Base-by-base conservation (phyloP, 2,888 invertebrate species). In the Clivina fossor region DNA sequence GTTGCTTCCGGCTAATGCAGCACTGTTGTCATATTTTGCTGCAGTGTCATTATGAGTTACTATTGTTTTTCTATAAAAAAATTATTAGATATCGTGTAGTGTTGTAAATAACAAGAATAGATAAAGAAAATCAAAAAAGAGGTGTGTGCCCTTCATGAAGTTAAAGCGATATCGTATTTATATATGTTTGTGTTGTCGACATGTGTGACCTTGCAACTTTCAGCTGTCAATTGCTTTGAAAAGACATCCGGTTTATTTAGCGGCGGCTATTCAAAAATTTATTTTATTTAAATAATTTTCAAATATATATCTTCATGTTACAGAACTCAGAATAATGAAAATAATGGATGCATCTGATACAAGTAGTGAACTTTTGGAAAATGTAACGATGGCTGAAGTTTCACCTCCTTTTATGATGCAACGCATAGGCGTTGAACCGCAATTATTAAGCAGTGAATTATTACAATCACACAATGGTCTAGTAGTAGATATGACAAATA, bases 11-110 rank as follows among this genome's bases (percentile, higher is more conserved):
- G 60, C 58, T 61, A 30, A 56, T 62, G 59, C 67, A 63, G 71
- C 74, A 70, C 68, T 74, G 74, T 74, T 74, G 74, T 74, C 74
- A 74, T 69, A 72, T 74, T 68, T 74, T 71, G 66, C 67, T 67
- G 66, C 53, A 54, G 50, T 47, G 32, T 47, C 44, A 57, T 57
- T 56, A 57, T 55, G 51, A 41, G 30, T 41, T 43, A 33, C 16
- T 35, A 48, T 48, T 44, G 38, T 50, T 46, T 57, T 16, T 43
- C 33, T 51, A 32, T 33, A 16, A 19, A 41, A 4, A 24, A 51
- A 32, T 20, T 41, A 38, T 16, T 40, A 32, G 38, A 32, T 19
- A 28, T 9, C 24, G 26, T 38, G 28, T 38, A 26, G 40, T 49
- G 38, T 38, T 38, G 19, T 37, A 38, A 38, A 49, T 26, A 13